Conservation (phyloP, 2,113 vertebrate species). For the Rhynchomys soricoides region DNA sequence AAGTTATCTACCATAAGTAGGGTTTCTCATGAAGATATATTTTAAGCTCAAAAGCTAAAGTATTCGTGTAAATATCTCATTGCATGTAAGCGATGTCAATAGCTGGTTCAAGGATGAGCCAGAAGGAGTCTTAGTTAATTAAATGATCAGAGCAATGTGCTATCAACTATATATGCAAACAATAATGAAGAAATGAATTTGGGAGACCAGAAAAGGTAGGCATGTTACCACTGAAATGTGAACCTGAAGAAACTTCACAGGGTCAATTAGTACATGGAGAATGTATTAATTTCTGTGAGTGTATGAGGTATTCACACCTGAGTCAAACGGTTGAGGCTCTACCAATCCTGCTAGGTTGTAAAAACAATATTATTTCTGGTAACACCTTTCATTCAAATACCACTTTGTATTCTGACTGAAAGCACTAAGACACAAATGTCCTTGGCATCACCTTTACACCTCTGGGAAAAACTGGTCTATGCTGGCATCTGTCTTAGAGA, state of each 20-base stretch:
- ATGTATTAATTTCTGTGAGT: background rate
- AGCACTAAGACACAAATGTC: background rate
- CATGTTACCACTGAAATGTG: background rate
- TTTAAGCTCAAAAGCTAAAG: conserved; percentile 19
- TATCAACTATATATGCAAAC: background rate
- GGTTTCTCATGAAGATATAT: background rate
- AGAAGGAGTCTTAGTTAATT: background rate
- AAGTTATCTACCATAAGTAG: background rate
- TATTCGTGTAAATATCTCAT: conserved; percentile 20
- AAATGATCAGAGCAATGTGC: background rate
- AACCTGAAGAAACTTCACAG: background rate
- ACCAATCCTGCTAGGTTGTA: background rate
- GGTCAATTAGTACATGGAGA: background rate
- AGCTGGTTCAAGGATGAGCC: background rate
- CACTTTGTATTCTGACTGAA: background rate
- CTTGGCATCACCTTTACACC: background rate
- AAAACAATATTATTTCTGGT: background rate
- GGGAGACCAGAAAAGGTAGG: rapidly evolving
- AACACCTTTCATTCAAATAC: background rate
- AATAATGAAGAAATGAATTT: background rate
- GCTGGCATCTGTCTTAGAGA: background rate
- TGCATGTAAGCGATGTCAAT: background rate
- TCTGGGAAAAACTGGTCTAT: background rate
- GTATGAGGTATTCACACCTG: background rate
- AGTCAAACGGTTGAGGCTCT: too few relatives aligned